phyloP scores from a whole-genome alignment of 2,113 vertebrate species.

The Hylia prasina region DNA sequence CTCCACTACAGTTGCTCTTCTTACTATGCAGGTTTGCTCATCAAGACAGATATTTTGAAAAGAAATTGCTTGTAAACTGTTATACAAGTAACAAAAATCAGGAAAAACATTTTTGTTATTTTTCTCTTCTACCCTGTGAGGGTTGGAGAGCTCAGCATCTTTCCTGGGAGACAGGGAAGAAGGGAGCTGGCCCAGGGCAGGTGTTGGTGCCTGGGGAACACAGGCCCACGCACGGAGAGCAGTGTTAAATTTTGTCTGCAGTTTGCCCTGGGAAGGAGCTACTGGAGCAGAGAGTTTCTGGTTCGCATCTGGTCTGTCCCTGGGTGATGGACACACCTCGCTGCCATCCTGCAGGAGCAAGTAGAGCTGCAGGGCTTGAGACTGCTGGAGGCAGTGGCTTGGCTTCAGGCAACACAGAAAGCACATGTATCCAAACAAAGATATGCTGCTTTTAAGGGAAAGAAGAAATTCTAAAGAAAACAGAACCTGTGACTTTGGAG shows the following conservation, averaged over 20 bases:
- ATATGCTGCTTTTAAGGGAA: not conserved
- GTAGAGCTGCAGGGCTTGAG: not conserved
- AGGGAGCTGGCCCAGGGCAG: not conserved
- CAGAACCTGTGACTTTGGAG: not conserved
- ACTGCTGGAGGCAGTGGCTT: not conserved
- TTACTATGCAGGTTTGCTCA: slow-evolving; percentile 10
- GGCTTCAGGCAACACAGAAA: not conserved
- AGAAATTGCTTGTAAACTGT: slow-evolving; percentile 4
- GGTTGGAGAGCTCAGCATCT: not conserved
- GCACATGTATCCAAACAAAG: not conserved
- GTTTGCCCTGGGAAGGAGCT: not conserved
- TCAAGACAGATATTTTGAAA: not conserved
- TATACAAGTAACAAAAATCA: not conserved
- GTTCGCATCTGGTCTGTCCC: not conserved
- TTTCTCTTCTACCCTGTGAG: not conserved
- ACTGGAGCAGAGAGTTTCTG: not conserved
- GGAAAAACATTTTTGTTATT: not conserved
- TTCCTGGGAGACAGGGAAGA: not conserved
- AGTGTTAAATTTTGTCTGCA: not conserved
- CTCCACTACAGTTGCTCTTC: slow-evolving; percentile 19
- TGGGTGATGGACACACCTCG: not conserved
- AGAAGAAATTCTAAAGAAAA: not conserved
- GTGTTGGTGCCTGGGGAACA: not conserved
- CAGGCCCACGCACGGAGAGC: rapidly evolving
- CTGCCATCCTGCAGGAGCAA: not conserved